A percentile compares a stretch with the other conserved stretches of the same genome.
Evolutionary conservation across 2,113 vertebrate species (phyloP).

Genomic region (Perognathus longimembris): DNA sequence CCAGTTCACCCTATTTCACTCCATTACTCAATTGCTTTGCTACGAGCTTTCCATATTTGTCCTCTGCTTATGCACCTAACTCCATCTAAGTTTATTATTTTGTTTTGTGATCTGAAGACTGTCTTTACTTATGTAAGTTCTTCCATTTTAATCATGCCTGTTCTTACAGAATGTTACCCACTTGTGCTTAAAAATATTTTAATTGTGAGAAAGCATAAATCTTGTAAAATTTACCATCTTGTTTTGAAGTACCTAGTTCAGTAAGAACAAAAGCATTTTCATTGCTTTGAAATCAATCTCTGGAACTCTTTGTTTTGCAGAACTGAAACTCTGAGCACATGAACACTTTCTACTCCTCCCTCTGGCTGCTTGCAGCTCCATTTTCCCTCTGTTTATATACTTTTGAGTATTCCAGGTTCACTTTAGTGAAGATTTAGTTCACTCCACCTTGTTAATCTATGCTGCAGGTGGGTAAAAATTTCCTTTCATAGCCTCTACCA

Average conservation of each 20-base stretch:
- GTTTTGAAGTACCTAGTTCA: not conserved
- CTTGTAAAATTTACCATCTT: not conserved
- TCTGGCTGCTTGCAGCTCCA: not conserved
- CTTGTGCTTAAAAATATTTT: not conserved
- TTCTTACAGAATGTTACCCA: conserved; percentile 11
- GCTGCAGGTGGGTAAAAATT: not conserved
- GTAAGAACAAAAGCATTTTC: not conserved
- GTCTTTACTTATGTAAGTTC: not conserved
- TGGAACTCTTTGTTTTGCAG: not conserved
- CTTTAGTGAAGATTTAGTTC: not conserved
- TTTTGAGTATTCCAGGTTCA: not conserved
- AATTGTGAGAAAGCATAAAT: not conserved
- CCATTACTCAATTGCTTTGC: not conserved
- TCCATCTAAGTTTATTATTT: not conserved
- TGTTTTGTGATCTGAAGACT: not conserved
- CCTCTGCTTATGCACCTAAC: not conserved
- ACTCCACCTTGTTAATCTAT: not conserved
- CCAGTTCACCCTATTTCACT: no score
- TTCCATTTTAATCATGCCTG: not conserved
- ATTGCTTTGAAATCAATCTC: not conserved
- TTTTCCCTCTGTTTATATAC: not conserved
- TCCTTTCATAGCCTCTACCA: not conserved
- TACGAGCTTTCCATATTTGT: not conserved
- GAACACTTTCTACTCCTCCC: not conserved
- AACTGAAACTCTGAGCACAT: not conserved